Evolutionary conservation across 2,113 vertebrate genomes (phyloP), one percentile per base, ranked within the genome.

Genomic region (Empidonax alnorum): DNA sequence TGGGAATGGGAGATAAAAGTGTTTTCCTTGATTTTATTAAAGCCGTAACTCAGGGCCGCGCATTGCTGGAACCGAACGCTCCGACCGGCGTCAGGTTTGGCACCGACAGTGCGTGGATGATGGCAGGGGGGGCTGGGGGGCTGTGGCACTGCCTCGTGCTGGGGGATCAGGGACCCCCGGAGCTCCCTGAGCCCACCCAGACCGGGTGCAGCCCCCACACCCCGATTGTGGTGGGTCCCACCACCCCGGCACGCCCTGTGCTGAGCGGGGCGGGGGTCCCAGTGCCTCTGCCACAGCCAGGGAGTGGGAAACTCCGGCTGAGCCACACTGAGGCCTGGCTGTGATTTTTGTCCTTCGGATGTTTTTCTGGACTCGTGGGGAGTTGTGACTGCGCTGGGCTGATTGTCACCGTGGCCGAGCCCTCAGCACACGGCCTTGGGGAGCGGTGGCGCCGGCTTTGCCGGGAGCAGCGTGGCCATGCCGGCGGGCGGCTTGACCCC

Each of bases 331-430:
- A 31, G 82, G 85, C 81, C 66, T 50, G 71, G 63, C n/a, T 1
- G 14, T 23, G 4, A 23, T 62, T 94, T 81, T 66, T 94, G 86
- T 87, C 78, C 59, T 50, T 75, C 5, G 84, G 95, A 73, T 74
- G 69, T 94, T 97, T 97, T 97, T 96, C 92, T 94, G 94, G 91
- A 65, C 65, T 90, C 44, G 90, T 37, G 46, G n/a, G 83, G 65
- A 65, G 76, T 49, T 75, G 65, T 55, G 94, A 87, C 39, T 37
- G 30, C 1, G 39, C 72, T 2, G 53, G 86, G 58, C 83, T 75
- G 77, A 84, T 82, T 92, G 96, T 96, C 96, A 94, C 91, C 12
- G 3, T 7, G 58, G 44, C 68, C 7, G 42, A 91, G 49, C 74
- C 89, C 79, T 87, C 18, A 35, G 73, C 37, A 20, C 59, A 28